phyloP scores from a whole-genome alignment of 2,113 vertebrate genomes.

The Oxygymnocypris stewartii region DNA sequence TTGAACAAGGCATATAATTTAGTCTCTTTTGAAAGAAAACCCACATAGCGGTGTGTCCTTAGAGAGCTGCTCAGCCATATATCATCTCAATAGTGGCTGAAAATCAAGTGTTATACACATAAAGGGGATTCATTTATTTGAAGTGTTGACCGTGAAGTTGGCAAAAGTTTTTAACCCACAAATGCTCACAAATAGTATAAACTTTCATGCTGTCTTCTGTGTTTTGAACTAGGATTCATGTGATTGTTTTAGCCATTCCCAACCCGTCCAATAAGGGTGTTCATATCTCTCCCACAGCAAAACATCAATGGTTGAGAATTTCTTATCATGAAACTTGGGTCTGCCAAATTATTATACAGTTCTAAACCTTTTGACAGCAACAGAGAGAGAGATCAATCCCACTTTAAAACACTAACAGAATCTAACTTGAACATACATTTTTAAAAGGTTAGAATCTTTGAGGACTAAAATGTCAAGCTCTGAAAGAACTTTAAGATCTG shows the following conservation, averaged over 20 bases:
- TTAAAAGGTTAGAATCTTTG: background rate
- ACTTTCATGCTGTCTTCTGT: background rate
- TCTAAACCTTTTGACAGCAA: background rate
- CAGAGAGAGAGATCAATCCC: background rate
- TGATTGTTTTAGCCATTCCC: background rate
- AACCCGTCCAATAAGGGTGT: background rate
- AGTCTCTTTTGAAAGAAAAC: background rate
- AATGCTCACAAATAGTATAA: conserved; percentile 9
- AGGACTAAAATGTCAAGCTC: background rate
- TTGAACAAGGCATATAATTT: background rate
- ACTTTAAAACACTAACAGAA: background rate
- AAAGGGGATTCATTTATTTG: background rate
- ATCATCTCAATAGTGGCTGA: background rate
- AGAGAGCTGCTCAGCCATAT: background rate
- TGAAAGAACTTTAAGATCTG: background rate
- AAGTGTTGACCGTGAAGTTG: background rate
- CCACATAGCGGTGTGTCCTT: background rate
- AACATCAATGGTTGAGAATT: background rate
- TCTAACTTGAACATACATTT: background rate
- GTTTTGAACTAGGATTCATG: background rate
- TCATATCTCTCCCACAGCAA: background rate
- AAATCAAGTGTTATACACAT: background rate
- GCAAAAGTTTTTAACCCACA: conserved; percentile 7
- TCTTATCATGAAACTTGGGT: conserved; percentile 1
- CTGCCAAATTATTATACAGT: background rate